A percentile compares a stretch with the other conserved stretches of the same genome.
Conservation (phyloP, 2,797 vertebrate species). For the Silurus lanzhouensis region DNA sequence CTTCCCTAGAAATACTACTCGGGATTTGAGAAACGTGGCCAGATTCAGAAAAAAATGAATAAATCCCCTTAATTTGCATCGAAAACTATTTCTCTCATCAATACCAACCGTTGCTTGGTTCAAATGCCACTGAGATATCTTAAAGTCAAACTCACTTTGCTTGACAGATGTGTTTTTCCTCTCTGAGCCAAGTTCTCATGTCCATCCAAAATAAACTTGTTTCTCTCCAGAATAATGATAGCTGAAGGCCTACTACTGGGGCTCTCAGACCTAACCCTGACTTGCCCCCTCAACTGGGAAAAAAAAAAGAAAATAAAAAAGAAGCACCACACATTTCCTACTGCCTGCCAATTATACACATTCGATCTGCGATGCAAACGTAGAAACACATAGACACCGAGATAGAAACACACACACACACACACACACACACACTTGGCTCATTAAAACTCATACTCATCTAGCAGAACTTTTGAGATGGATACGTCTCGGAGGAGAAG, state of each 20-base stretch:
- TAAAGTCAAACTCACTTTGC: constrained; percentile 18
- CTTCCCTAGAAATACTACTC: background rate
- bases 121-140: constrained; percentile 14
- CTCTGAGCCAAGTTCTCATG: constrained; percentile 48
- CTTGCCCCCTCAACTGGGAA: constrained; percentile 62
- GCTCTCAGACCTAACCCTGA: constrained; percentile 47
- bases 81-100: constrained; percentile 1
- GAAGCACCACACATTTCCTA: constrained; percentile 64
- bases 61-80: constrained; percentile 6
- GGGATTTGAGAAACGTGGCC: background rate
- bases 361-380: constrained; percentile 69
- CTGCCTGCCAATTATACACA: constrained; percentile 75
- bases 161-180: constrained; percentile 35
- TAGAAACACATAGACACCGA: constrained; percentile 42
- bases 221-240: constrained; percentile 73
- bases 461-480: constrained; percentile 76
- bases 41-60: background rate
- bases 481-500: constrained; percentile 75
- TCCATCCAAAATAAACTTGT: constrained; percentile 66
- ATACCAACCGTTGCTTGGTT: background rate
- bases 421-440: constrained; percentile 64
- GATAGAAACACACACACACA: constrained; percentile 41
- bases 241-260: constrained; percentile 75
- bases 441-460: constrained; percentile 80
- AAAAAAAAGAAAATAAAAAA: constrained; percentile 32